These are phyloP conservation scores for Rapana venosa DNA, from an alignment of 2,888 invertebrate species.

Conservation along the genomic window DNA sequence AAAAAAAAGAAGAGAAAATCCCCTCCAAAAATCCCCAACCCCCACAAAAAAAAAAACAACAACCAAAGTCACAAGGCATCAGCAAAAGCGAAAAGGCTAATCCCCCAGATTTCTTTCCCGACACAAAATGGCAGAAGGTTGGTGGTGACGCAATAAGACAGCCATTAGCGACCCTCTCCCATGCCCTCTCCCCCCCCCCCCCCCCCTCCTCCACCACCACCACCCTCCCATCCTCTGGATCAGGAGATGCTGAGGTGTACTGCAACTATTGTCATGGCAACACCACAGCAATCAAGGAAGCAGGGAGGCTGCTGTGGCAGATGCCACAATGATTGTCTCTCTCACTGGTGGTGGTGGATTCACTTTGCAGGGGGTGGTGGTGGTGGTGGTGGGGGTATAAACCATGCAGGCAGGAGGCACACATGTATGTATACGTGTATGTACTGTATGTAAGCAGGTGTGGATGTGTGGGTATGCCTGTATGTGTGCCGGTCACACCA, in stretches of 20 bases:
- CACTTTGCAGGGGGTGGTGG: too few relatives aligned
- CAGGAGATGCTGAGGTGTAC: neutral
- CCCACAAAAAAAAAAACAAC: neutral
- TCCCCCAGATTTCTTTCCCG: neutral
- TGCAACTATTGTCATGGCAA: slow-evolving; percentile 1
- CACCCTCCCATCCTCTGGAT: too few relatives aligned
- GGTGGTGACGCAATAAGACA: neutral
- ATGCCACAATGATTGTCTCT: slow-evolving; percentile 1
- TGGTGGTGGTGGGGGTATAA: too few relatives aligned
- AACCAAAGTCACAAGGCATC: neutral
- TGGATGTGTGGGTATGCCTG: too few relatives aligned
- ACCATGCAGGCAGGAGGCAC: too few relatives aligned
- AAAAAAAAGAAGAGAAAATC: neutral
- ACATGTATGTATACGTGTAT: too few relatives aligned
- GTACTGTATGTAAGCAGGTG: too few relatives aligned
- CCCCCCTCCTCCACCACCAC: too few relatives aligned
- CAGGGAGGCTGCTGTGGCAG: neutral
- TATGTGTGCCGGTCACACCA: too few relatives aligned
- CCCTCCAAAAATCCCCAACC: neutral
- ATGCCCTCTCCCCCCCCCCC: neutral
- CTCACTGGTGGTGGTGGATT: too few relatives aligned
- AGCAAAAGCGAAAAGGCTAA: neutral
- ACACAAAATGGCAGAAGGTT: neutral
- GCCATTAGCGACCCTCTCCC: neutral
- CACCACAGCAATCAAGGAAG: neutral